phyloP scores from a whole-genome alignment of 53 echinoderm and acorn worm genomes.

The Echinarachnius parma region DNA sequence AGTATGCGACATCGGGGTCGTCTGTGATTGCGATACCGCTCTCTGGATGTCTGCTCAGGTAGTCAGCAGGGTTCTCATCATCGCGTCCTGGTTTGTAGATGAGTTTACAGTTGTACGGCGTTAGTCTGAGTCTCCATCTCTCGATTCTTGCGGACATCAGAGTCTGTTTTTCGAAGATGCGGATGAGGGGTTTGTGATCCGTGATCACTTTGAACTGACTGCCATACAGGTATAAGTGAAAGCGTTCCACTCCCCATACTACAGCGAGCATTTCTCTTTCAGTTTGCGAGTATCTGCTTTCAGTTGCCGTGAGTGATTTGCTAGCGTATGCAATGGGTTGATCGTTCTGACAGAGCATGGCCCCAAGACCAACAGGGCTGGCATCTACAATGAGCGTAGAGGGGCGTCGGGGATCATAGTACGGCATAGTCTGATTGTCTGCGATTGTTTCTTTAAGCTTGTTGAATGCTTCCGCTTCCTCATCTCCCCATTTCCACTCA shows the following conservation, averaged over 20 bases:
- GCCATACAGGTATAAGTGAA: slow-evolving; percentile 64
- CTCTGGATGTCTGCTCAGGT: slow-evolving; percentile 52
- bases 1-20: slow-evolving; percentile 39
- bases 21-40: neutral
- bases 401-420: slow-evolving; percentile 46
- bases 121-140: slow-evolving; percentile 55
- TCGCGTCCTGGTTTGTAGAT: slow-evolving; percentile 57
- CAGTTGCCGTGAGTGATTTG: slow-evolving; percentile 43
- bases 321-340: slow-evolving; percentile 49
- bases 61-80: slow-evolving; percentile 66
- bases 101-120: slow-evolving; percentile 61
- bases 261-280: slow-evolving; percentile 63
- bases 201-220: slow-evolving; percentile 47
- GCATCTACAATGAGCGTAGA: slow-evolving; percentile 59
- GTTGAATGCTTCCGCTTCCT: slow-evolving; percentile 32
- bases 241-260: slow-evolving; percentile 56
- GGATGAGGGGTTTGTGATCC: slow-evolving; percentile 64
- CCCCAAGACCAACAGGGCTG: slow-evolving; percentile 57
- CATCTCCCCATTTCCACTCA: slow-evolving; percentile 53
- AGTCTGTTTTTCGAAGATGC: slow-evolving; percentile 52
- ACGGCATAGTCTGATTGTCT: slow-evolving; percentile 49
- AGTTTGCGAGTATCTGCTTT: slow-evolving; percentile 67
- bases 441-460: slow-evolving; percentile 37
- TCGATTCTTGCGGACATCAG: slow-evolving; percentile 58
- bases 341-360: slow-evolving; percentile 59